These are phyloP conservation scores for Panagrolaimus sp. DNA, from an alignment of 1,140 invertebrate species.

Conservation along the genomic window DNA sequence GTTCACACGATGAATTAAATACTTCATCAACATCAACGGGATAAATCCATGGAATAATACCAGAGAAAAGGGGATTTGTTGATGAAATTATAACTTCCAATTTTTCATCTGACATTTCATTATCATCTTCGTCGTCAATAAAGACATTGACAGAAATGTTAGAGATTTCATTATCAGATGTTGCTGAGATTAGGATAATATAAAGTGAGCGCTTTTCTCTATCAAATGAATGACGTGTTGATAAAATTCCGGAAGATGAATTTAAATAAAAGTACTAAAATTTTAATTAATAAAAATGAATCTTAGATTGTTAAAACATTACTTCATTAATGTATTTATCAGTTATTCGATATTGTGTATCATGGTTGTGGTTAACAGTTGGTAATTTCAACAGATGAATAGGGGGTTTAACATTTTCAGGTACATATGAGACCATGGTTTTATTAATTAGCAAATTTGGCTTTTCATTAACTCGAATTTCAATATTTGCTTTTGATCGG, in stretches of 20 bases:
- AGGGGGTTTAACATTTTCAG: neutral
- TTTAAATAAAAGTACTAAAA: neutral
- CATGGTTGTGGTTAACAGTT: neutral
- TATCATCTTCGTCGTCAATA: slow-evolving; percentile 1
- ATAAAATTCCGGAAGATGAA: neutral
- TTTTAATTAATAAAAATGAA: neutral
- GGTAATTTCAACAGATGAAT: neutral
- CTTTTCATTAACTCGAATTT: too few species aligned
- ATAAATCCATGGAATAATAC: neutral
- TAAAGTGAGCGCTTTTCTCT: neutral
- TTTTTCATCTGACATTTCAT: neutral
- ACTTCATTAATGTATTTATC: neutral
- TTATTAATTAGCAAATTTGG: too few species aligned
- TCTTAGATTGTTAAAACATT: neutral
- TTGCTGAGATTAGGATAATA: neutral
- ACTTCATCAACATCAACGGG: neutral
- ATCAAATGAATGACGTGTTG: neutral
- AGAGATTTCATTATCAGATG: neutral
- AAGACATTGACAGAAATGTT: neutral
- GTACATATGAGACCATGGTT: neutral
- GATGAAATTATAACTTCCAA: slow-evolving; percentile 2
- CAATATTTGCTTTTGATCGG: neutral
- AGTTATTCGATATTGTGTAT: neutral
- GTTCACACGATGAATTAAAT: neutral
- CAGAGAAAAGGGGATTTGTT: neutral